Evolutionary conservation across 2,888 invertebrate species (phyloP).

Genomic region (Sphinx pinastri): DNA sequence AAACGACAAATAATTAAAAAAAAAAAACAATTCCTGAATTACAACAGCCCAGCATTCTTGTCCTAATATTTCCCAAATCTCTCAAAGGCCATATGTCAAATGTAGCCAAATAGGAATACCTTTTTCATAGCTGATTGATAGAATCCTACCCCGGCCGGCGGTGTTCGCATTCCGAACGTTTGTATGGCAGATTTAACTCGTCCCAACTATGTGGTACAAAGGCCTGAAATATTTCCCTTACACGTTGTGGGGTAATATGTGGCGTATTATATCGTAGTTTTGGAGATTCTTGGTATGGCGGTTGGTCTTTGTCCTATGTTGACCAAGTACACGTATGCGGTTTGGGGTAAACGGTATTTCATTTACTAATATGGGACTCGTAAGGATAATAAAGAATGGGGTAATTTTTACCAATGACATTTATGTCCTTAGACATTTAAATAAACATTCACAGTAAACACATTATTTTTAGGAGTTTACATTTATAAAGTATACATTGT

Average conservation of each 20-base stretch:
- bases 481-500: too few species aligned
- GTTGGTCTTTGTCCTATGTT: constrained; percentile 7
- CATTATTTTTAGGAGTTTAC: too few species aligned
- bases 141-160: neutral
- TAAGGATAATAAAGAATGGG: neutral
- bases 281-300: neutral
- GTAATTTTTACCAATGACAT: neutral
- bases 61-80: neutral
- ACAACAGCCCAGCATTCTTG: neutral
- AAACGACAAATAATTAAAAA: too few species aligned
- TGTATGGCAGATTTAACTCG: constrained; percentile 18
- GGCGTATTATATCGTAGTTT: constrained; percentile 17
- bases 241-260: constrained; percentile 8
- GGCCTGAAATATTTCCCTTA: constrained; percentile 16
- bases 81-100: neutral
- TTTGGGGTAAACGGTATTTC: neutral
- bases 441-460: too few species aligned
- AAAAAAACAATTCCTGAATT: too few species aligned
- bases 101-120: constrained; percentile 9
- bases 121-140: constrained; percentile 22
- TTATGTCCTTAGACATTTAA: too few species aligned
- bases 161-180: constrained; percentile 2
- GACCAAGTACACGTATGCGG: neutral
- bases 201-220: constrained; percentile 20
- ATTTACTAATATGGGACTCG: neutral